Evolutionary conservation across 2,113 vertebrate genomes (phyloP), one percentile per base, ranked within the genome.

Genomic region (Upupa epops): DNA sequence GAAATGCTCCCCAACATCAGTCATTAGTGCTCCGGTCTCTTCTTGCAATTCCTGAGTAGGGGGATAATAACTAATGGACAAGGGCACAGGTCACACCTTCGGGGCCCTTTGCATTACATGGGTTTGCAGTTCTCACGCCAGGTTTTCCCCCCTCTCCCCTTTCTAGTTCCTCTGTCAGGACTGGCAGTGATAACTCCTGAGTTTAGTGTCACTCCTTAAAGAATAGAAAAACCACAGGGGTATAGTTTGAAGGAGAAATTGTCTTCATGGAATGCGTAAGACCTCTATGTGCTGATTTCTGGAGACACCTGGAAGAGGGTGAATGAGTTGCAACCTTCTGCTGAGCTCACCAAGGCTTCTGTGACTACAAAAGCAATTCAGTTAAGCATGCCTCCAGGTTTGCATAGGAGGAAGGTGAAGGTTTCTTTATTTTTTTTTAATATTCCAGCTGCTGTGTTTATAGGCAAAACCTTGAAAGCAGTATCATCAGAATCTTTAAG

Each of bases 1-100:
- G 86, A 64, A 91, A 63, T 55, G 75, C 63, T 90, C 66, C 60
- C 83, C 88, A 78, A 54, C 85, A 64, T 51, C 91, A 70, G 63
- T 13, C 54, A 28, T 49, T 31, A 85, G 90, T 13, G 42, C 75
- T 78, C 69, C 0, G 5, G 25, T 6, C 66, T 48, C 37, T n/a
- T 8, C 60, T 69, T 55, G 76, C 29, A 58, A 71, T 79, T 61
- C 68, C 69, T 5, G 25, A 84, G 78, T 28, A 65, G 75, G 59
- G 61, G 40, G 40, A 17, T 16, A 76, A 22, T 8, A 59, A 75
- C n/a, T 45, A 54, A 34, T 5, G 24, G 1, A 3, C 54, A 9
- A n/a, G 7, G 34, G 58, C 58, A 66, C 6, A 58, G 46, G 59
- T 21, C 88, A 56, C 5, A 0, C 42, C 52, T 17, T 37, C 1